Evolutionary conservation across 2,888 invertebrate genomes (phyloP), one percentile per base, ranked within the genome.

Genomic region (Nebria brevicollis): DNA sequence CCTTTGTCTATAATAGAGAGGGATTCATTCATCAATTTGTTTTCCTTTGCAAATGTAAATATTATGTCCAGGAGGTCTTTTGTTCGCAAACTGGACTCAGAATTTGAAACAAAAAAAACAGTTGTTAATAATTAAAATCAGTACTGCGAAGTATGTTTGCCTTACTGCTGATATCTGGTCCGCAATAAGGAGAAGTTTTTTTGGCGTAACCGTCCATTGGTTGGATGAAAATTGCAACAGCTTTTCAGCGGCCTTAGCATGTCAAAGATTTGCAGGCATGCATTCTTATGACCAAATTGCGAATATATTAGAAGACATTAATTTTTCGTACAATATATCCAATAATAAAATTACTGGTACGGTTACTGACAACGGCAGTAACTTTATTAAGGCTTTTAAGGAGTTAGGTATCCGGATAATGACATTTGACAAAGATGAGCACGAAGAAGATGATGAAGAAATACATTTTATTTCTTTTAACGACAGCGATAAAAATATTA

Each of bases 101-200:
- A 8, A 74, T 42, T 10, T 82, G 15, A 54, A 75, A 11, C 11
- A 34, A 11, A 20, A 20, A 20, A 20, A 20, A 20, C 20, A 0
- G 20, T 20, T 20, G 20, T 26, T 77, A 11, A 75, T 66, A 26
- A 65, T 4, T n/a, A 72, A 72, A 72, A 2, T 81, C 6, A 26
- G 41, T 15, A 13, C 41, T 13, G 42, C 72, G 2, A 65, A 74
- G 41, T 79, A 70, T 11, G 70, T 82, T 34, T 82, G 82, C 54
- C 76, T 66, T 43, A 81, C 80, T 4, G 81, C 82, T 41, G 82
- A 82, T 15, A 66, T 80, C 2, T 82, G 82, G 80, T 80, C 82
- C 4, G 72, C 74, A 26, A 34, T 76, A 66, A 75, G 43, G 42
- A 66, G 79, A 8, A 76, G 80, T 64, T 76, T 72, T 77, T 34